Conservation (phyloP, 2,113 vertebrate genomes). For the Chroicocephalus ridibundus region DNA sequence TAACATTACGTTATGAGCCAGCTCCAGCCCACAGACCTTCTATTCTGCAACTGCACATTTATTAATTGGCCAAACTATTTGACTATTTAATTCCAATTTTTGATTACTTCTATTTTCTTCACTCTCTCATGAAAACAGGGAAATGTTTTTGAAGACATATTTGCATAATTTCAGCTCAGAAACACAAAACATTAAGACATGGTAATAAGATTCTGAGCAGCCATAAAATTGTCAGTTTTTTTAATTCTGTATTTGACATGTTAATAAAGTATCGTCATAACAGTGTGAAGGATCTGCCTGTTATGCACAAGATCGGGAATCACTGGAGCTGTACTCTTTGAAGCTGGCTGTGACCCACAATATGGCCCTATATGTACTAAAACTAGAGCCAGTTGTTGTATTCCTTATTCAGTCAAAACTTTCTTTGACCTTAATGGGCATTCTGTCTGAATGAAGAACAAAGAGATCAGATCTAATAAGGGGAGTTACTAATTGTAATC, state of each 20-base stretch:
- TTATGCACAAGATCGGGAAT: slow-evolving; percentile 25
- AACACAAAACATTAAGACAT: slow-evolving; percentile 27
- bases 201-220: not conserved
- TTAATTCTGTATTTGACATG: not conserved
- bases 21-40: slow-evolving; percentile 15
- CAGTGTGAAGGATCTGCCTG: slow-evolving; percentile 34
- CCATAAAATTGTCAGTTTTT: not conserved
- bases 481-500: not conserved
- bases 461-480: not conserved
- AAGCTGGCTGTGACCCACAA: slow-evolving; percentile 50
- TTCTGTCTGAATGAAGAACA: slow-evolving; percentile 22
- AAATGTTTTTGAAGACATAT: slow-evolving; percentile 54
- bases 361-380: slow-evolving; percentile 60
- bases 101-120: slow-evolving; percentile 55
- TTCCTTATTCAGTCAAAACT: slow-evolving; percentile 67
- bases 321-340: not conserved
- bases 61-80: slow-evolving; percentile 6
- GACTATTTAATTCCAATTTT: slow-evolving; percentile 46
- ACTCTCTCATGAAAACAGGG: slow-evolving; percentile 44
- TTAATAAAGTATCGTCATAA: not conserved
- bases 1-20: slow-evolving; percentile 34
- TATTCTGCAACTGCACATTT: not conserved
- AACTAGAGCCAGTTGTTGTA: not conserved
- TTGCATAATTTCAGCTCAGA: slow-evolving; percentile 63
- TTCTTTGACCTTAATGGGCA: not conserved